Percentiles rank a stretch among this genome's conserved stretches.
Evolutionary conservation across 1,140 invertebrate species (phyloP).

Genomic region (Daktulosphaira vitifoliae): DNA sequence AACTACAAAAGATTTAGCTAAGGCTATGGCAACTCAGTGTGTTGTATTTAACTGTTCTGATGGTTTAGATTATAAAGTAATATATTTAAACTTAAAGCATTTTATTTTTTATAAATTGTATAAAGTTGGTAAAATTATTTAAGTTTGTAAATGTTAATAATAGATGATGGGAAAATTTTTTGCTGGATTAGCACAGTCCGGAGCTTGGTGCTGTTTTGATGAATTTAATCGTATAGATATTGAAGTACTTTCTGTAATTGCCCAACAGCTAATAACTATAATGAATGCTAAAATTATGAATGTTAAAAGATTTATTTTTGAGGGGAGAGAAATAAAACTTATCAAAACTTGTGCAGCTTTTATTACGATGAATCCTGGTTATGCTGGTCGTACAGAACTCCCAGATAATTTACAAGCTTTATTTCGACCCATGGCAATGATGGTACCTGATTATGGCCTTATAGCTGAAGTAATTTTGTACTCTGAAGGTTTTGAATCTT

Average conservation of each 20-base stretch:
- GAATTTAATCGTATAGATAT: conserved; percentile 88
- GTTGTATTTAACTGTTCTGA: conserved; percentile 89
- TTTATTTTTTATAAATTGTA: conserved; percentile 80
- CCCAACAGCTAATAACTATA: conserved; percentile 70
- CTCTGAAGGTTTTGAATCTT: conserved; percentile 83
- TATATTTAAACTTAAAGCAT: conserved; percentile 13
- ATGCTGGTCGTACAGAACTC: conserved; percentile 75
- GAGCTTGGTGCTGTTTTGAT: conserved; percentile 87
- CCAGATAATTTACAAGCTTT: conserved; percentile 76
- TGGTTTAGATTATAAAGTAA: conserved; percentile 63
- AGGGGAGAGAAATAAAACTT: conserved; percentile 78
- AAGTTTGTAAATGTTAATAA: not conserved
- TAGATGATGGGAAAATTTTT: conserved; percentile 52
- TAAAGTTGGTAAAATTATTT: conserved; percentile 50
- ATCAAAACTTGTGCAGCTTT: conserved; percentile 79
- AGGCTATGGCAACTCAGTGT: conserved; percentile 76
- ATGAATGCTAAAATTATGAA: conserved; percentile 62
- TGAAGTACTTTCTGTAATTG: conserved; percentile 82
- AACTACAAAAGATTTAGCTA: conserved; percentile 85
- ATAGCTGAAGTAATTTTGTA: conserved; percentile 89
- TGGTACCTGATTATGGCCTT: conserved; percentile 85
- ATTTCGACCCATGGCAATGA: conserved; percentile 84
- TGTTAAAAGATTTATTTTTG: conserved; percentile 69
- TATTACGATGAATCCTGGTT: conserved; percentile 85
- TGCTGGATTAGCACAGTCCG: conserved; percentile 74